Conservation (phyloP, 2,888 invertebrate genomes). For the Asteroscopus sphinx region DNA sequence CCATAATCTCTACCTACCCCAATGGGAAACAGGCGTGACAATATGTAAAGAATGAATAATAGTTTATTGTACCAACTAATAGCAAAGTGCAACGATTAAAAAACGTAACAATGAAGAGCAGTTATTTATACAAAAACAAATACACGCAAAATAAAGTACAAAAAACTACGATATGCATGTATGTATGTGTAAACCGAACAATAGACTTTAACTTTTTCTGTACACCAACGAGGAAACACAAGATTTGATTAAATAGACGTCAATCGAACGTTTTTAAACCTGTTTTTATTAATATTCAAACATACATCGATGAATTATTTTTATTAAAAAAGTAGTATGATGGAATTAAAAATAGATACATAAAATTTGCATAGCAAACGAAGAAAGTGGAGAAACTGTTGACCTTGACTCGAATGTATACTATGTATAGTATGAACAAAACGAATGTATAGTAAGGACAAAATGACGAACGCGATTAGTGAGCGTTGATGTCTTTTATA, state of each 20-base stretch:
- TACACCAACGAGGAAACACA: constrained; percentile 24
- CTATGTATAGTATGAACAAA: constrained; percentile 9
- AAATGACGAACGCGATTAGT: constrained; percentile 32
- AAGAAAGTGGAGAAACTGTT: constrained; percentile 56
- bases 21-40: no score
- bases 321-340: constrained; percentile 9
- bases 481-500: constrained; percentile 73
- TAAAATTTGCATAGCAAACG: constrained; percentile 34
- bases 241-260: constrained; percentile 9
- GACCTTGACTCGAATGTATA: constrained; percentile 56
- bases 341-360: constrained; percentile 7
- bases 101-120: no score
- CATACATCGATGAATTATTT: not conserved
- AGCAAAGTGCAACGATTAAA: no score
- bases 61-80: no score
- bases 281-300: constrained; percentile 10
- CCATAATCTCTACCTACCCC: no score
- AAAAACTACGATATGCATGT: no score
- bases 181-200: constrained; percentile 34
- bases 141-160: no score
- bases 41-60: no score
- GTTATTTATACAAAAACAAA: no score
- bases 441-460: constrained; percentile 18
- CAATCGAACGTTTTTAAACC: constrained; percentile 9
- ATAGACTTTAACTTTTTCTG: constrained; percentile 33